phyloP scores from a whole-genome alignment of 1,140 invertebrate species.

The Elymnias hypermnestra region DNA sequence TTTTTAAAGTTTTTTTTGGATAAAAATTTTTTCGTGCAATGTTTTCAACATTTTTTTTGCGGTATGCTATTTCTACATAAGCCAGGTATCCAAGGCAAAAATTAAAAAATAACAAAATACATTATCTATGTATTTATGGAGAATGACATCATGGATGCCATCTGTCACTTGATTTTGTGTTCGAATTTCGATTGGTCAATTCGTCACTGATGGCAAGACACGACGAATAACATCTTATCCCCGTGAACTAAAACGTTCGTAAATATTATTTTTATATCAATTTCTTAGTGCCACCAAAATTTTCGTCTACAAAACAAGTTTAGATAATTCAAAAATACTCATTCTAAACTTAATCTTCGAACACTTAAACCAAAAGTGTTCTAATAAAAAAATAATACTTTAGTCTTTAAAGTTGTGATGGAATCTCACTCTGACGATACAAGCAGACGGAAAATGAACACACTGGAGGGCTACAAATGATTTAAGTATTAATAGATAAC shows the following conservation, averaged over 20 bases:
- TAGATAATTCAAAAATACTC: slow-evolving; percentile 9
- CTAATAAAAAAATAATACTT: slow-evolving; percentile 39
- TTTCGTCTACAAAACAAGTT: slow-evolving; percentile 5
- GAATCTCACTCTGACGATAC: slow-evolving; percentile 50
- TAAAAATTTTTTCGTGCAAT: too few species aligned
- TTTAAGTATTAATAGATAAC: slow-evolving; percentile 18
- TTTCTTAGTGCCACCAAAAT: slow-evolving; percentile 14
- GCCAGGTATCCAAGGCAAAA: too few species aligned
- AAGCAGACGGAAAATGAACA: slow-evolving; percentile 53
- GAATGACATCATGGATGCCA: slow-evolving; percentile 13
- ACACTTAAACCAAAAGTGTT: slow-evolving; percentile 22
- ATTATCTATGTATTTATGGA: too few species aligned
- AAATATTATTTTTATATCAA: slow-evolving; percentile 24
- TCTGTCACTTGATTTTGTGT: slow-evolving; percentile 22
- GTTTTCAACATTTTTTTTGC: too few species aligned
- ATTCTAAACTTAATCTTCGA: slow-evolving; percentile 13
- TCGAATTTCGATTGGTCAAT: slow-evolving; percentile 35
- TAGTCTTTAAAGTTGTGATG: slow-evolving; percentile 55
- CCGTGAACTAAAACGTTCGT: slow-evolving; percentile 39
- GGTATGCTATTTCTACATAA: too few species aligned
- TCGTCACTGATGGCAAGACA: slow-evolving; percentile 28
- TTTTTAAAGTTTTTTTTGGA: too few species aligned
- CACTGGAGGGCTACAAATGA: slow-evolving; percentile 67
- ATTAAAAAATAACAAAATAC: too few species aligned
- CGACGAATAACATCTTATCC: slow-evolving; percentile 36